phyloP scores from a whole-genome alignment of 2,797 vertebrate genomes.

The Megalops cyprinoides region DNA sequence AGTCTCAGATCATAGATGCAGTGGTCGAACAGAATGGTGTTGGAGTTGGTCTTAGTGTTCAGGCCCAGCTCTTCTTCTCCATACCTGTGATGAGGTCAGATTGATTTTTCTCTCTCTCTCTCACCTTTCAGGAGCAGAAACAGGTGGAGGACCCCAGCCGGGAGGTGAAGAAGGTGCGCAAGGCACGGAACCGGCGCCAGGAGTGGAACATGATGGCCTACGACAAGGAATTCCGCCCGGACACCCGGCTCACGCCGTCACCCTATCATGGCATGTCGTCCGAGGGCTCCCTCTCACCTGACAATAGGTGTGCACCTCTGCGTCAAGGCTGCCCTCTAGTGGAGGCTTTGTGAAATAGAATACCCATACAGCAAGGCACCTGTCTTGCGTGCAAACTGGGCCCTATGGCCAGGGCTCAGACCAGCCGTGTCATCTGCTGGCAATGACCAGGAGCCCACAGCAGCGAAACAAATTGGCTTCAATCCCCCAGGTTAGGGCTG shows the following conservation, averaged over 20 bases:
- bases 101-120: background rate
- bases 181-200: constrained; percentile 84
- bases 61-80: constrained; percentile 13
- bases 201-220: constrained; percentile 92
- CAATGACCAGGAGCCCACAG: background rate
- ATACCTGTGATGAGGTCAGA: background rate
- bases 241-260: constrained; percentile 81
- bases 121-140: constrained; percentile 71
- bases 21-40: background rate
- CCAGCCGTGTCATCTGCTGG: too few relatives aligned
- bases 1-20: background rate
- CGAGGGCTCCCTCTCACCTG: constrained; percentile 85
- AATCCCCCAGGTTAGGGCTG: too few relatives aligned
- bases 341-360: too few relatives aligned
- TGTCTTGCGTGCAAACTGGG: too few relatives aligned
- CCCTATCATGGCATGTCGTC: constrained; percentile 79
- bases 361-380: too few relatives aligned
- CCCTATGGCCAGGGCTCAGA: too few relatives aligned
- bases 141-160: constrained; percentile 67
- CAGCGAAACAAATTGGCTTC: too few relatives aligned
- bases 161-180: constrained; percentile 88
- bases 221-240: constrained; percentile 88
- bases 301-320: constrained; percentile 75
- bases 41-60: background rate
- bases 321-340: background rate